These are phyloP conservation scores for Achlya flavicornis DNA, from an alignment of 2,888 invertebrate genomes.

Conservation along the genomic window DNA sequence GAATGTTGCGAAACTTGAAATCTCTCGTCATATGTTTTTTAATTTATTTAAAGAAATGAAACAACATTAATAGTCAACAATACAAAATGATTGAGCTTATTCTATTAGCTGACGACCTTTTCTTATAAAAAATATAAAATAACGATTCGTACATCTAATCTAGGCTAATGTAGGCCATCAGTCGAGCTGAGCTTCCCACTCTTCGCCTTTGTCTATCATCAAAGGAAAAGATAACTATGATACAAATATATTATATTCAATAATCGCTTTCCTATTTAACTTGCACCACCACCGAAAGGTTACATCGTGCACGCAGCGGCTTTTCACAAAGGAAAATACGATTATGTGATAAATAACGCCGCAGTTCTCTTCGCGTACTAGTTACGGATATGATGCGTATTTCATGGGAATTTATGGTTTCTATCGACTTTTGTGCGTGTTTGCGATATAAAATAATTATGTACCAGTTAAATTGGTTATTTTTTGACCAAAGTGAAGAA, in stretches of 20 bases:
- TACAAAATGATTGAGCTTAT: too few species aligned
- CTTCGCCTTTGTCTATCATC: too few species aligned
- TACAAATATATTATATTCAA: not conserved
- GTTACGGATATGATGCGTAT: slow-evolving; percentile 1
- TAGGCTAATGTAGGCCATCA: too few species aligned
- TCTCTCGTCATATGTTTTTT: too few species aligned
- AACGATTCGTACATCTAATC: too few species aligned
- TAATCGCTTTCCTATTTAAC: not conserved
- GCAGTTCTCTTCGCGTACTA: slow-evolving; percentile 16
- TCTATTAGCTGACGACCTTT: too few species aligned
- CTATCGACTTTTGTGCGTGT: slow-evolving; percentile 21
- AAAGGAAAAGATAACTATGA: not conserved
- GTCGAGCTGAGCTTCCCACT: too few species aligned
- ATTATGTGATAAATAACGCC: slow-evolving; percentile 28
- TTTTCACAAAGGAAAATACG: slow-evolving; percentile 25
- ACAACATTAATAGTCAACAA: too few species aligned
- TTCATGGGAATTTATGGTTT: slow-evolving; percentile 17
- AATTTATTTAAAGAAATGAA: too few species aligned
- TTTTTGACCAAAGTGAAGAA: too few species aligned
- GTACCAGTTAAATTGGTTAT: not conserved
- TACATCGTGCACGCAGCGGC: slow-evolving; percentile 20
- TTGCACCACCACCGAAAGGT: not conserved
- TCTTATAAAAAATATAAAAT: too few species aligned
- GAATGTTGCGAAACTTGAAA: not conserved
- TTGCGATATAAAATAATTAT: slow-evolving; percentile 15